phyloP scores from a whole-genome alignment of 2,113 vertebrate genomes.

The Pristiophorus japonicus region DNA sequence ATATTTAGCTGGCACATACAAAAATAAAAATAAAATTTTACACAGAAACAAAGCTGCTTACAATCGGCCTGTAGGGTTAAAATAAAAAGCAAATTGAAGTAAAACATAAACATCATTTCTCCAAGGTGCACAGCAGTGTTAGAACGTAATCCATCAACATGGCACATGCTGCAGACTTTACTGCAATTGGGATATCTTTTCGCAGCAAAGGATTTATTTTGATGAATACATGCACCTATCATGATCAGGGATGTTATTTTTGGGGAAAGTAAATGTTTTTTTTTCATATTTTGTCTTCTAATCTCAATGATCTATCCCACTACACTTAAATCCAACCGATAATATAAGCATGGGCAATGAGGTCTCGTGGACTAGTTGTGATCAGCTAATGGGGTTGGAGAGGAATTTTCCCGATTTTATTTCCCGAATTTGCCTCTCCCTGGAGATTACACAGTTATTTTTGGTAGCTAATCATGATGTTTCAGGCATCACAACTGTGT shows the following conservation, averaged over 20 bases:
- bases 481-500: too few species aligned
- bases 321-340: background rate
- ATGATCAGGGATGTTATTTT: background rate
- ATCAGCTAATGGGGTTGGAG: too few species aligned
- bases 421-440: too few species aligned
- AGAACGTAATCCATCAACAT: background rate
- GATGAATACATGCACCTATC: background rate
- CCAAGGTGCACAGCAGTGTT: background rate
- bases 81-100: background rate
- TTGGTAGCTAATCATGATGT: too few species aligned
- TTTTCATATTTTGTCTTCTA: background rate
- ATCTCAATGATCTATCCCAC: background rate
- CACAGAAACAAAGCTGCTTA: background rate
- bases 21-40: background rate
- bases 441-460: too few species aligned
- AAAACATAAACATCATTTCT: background rate
- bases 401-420: too few species aligned
- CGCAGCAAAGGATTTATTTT: background rate
- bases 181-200: background rate
- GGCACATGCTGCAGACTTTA: background rate
- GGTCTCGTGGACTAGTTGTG: too few species aligned
- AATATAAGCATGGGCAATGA: too few species aligned
- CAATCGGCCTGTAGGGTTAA: background rate
- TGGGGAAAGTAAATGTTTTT: background rate
- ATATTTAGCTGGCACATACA: background rate